These are phyloP conservation scores for Uloborus diversus DNA, from an alignment of 1,140 invertebrate genomes.

Conservation along the genomic window DNA sequence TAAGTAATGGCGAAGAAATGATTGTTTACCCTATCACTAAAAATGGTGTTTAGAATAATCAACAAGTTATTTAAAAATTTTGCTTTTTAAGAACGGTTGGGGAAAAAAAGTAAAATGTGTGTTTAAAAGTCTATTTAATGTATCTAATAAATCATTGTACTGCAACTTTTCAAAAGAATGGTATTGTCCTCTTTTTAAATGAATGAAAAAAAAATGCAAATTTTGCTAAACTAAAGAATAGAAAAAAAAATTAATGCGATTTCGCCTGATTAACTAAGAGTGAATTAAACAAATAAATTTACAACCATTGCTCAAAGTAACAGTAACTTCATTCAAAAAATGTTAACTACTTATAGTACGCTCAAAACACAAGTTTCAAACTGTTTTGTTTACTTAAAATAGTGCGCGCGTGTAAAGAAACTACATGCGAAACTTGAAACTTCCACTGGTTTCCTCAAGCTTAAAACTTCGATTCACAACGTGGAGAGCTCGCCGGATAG, in stretches of 20 bases:
- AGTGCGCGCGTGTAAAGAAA: neutral
- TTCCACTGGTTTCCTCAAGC: neutral
- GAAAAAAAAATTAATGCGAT: neutral
- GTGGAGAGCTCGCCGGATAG: constrained; percentile 1
- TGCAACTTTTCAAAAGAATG: neutral
- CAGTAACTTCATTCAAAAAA: neutral
- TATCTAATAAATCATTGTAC: neutral
- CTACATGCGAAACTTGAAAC: neutral
- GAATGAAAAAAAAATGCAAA: neutral
- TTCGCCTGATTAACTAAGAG: neutral
- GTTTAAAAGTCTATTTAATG: neutral
- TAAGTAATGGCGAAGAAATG: no score
- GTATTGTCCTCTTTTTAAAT: neutral
- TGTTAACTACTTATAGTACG: neutral
- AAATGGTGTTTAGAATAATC: no score
- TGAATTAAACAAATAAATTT: neutral
- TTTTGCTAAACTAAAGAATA: neutral
- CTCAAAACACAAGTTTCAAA: neutral
- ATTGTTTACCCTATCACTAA: no score
- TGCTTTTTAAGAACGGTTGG: neutral
- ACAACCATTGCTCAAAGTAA: neutral
- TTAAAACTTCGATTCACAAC: neutral
- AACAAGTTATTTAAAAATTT: neutral
- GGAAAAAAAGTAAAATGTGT: neutral
- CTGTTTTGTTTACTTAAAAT: neutral